Evolutionary conservation across 2,113 vertebrate genomes (phyloP).

Genomic region (Callionymus lyra): DNA sequence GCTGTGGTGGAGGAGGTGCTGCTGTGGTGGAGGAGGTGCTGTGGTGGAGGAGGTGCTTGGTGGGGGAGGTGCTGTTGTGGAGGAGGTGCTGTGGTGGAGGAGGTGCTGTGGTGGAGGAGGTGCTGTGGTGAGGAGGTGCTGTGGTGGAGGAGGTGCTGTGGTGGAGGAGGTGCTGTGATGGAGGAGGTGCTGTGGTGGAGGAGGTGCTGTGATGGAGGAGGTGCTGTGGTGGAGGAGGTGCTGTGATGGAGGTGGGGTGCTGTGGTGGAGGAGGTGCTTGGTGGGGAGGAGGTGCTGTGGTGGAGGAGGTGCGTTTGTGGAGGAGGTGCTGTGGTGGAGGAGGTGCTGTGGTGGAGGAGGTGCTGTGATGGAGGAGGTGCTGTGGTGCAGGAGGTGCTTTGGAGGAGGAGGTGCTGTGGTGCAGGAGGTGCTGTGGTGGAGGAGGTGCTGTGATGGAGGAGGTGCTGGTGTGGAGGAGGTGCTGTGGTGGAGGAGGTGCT

Average conservation of each 20-base stretch:
- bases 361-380: constrained; percentile 1
- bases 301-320: too few species aligned
- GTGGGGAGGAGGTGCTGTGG: constrained; percentile 15
- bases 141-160: neutral
- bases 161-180: constrained; percentile 13
- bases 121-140: constrained; percentile 18
- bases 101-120: too few species aligned
- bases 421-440: too few species aligned
- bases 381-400: too few species aligned
- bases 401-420: constrained; percentile 14
- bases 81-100: constrained; percentile 8
- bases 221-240: too few species aligned
- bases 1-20: constrained; percentile 1
- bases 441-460: constrained; percentile 6
- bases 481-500: constrained; percentile 18
- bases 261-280: neutral
- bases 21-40: constrained; percentile 18
- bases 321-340: constrained; percentile 8
- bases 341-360: too few species aligned
- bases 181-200: too few species aligned
- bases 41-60: neutral
- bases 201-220: constrained; percentile 4
- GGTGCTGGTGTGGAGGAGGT: too few species aligned
- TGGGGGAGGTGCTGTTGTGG: too few species aligned
- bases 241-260: constrained; percentile 10